Evolutionary conservation across 1,140 invertebrate species (phyloP).

Genomic region (Neomicropteryx cornuta): DNA sequence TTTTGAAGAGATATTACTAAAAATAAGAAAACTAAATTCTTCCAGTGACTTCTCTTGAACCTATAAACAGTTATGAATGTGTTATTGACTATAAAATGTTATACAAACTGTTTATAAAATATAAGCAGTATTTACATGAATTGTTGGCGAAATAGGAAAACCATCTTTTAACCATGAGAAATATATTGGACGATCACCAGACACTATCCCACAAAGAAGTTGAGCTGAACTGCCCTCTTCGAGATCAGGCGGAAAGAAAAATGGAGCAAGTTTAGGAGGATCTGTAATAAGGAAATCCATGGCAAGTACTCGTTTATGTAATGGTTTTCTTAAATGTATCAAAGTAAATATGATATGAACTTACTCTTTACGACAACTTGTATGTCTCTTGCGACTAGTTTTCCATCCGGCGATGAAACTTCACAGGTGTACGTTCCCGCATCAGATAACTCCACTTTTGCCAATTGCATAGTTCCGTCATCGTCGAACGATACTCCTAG

Average conservation of each 20-base stretch:
- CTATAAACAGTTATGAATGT: constrained; percentile 22
- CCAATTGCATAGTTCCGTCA: constrained; percentile 55
- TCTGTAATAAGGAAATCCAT: constrained; percentile 26
- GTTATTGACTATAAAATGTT: too few relatives aligned
- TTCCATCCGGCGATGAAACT: constrained; percentile 58
- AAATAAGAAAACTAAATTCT: constrained; percentile 57
- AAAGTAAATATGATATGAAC: too few relatives aligned
- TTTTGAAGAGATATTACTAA: constrained; percentile 49
- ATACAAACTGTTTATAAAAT: constrained; percentile 7
- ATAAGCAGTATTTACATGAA: constrained; percentile 35
- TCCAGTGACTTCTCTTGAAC: constrained; percentile 55
- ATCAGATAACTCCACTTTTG: constrained; percentile 48
- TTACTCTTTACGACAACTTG: constrained; percentile 66
- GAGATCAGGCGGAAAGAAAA: constrained; percentile 69
- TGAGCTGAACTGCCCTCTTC: constrained; percentile 77
- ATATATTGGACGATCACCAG: constrained; percentile 71
- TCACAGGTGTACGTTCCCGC: constrained; percentile 75
- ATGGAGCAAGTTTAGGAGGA: constrained; percentile 66
- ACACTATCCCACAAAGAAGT: constrained; percentile 70
- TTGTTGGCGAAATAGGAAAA: constrained; percentile 42
- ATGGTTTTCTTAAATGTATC: too few relatives aligned
- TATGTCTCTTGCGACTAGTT: constrained; percentile 54
- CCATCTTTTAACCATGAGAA: constrained; percentile 76
- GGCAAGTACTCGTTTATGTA: too few relatives aligned
- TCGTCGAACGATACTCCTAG: constrained; percentile 34